Percentiles rank a stretch among this genome's conserved stretches.
Conservation (phyloP, 2,888 invertebrate genomes). For the Caenorhabditis drosophilae region DNA sequence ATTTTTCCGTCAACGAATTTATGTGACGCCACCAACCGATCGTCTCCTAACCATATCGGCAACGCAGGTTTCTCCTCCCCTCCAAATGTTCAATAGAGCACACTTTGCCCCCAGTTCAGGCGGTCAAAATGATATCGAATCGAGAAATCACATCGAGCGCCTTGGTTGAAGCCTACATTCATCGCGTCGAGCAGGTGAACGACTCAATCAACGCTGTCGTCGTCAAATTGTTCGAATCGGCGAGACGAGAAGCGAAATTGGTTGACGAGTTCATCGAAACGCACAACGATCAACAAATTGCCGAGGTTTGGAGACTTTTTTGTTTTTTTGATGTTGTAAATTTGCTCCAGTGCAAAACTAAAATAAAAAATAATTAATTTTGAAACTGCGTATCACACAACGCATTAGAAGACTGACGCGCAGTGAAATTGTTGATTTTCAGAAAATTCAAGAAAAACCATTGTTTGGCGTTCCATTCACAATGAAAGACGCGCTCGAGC, state of each 20-base stretch:
- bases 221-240: slow-evolving; percentile 54
- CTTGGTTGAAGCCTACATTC: slow-evolving; percentile 61
- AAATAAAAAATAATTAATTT: too few species aligned
- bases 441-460: slow-evolving; percentile 36
- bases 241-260: slow-evolving; percentile 41
- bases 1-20: slow-evolving; percentile 38
- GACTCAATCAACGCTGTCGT: slow-evolving; percentile 62
- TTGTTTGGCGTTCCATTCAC: slow-evolving; percentile 60
- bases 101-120: slow-evolving; percentile 18
- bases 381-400: too few species aligned
- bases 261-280: slow-evolving; percentile 45
- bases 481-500: slow-evolving; percentile 58
- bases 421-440: too few species aligned
- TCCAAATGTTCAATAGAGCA: not conserved
- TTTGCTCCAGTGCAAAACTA: too few species aligned
- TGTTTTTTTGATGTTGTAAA: too few species aligned
- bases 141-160: slow-evolving; percentile 63
- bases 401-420: too few species aligned
- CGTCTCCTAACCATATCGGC: slow-evolving; percentile 69
- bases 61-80: slow-evolving; percentile 25
- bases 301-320: too few species aligned
- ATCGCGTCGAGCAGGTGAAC: slow-evolving; percentile 60
- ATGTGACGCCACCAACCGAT: slow-evolving; percentile 68
- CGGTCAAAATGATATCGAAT: slow-evolving; percentile 70
- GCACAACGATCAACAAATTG: slow-evolving; percentile 33